Percentiles rank a stretch among this genome's conserved stretches.
These are phyloP conservation scores for Tethya wilhelma DNA, from an alignment of 37 sponge, comb jelly and placozoan species.

Conservation along the genomic window DNA sequence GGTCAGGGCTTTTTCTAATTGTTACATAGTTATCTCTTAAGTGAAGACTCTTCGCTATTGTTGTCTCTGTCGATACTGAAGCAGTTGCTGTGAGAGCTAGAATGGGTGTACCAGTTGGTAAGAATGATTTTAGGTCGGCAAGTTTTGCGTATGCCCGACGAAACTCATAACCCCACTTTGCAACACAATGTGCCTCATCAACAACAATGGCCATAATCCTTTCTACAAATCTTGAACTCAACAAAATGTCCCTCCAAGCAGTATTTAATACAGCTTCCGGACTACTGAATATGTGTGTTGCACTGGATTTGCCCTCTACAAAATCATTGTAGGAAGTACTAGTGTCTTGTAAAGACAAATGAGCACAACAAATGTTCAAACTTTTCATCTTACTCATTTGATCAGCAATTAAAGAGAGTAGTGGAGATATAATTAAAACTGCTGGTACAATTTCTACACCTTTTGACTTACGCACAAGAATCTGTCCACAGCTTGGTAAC, in stretches of 20 bases:
- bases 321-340: neutral
- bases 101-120: too few relatives aligned
- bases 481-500: neutral
- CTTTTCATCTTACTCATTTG: neutral
- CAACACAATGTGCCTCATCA: slow-evolving; percentile 25
- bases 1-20: neutral
- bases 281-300: neutral
- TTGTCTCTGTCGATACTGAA: too few relatives aligned
- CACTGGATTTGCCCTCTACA: neutral
- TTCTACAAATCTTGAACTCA: neutral
- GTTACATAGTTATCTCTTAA: neutral
- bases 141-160: neutral
- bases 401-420: neutral
- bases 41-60: neutral
- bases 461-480: neutral
- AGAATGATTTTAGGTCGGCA: neutral
- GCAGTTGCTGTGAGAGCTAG: too few relatives aligned
- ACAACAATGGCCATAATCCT: slow-evolving; percentile 14
- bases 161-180: neutral
- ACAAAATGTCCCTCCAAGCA: neutral
- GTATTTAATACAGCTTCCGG: slow-evolving; percentile 9
- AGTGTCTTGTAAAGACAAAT: neutral
- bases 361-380: neutral
- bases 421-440: neutral
- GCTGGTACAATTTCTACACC: neutral